Percentiles rank a stretch among this genome's conserved stretches.
Evolutionary conservation across 2,888 invertebrate genomes (phyloP).

Genomic region (Lamellibrachia columna): DNA sequence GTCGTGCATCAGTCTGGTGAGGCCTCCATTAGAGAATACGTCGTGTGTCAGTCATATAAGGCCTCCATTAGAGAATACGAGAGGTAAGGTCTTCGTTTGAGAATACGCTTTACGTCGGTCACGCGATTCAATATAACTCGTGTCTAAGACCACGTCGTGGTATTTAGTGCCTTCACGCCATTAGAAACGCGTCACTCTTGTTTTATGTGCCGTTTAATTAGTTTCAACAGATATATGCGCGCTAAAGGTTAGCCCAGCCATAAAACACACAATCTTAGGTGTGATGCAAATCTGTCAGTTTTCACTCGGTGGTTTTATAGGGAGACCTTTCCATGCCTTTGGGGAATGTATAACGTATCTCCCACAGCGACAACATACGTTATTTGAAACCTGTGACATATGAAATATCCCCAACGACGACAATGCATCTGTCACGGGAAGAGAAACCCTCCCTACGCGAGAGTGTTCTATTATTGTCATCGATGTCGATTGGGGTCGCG

Average conservation of each 20-base stretch:
- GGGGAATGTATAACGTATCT: background rate
- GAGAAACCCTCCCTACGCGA: background rate
- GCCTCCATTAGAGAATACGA: background rate
- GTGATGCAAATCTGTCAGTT: background rate
- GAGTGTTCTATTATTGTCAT: background rate
- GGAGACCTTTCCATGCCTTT: background rate
- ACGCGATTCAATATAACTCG: background rate
- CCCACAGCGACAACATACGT: background rate
- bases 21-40: background rate
- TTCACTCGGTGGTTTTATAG: background rate
- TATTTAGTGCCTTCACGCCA: background rate
- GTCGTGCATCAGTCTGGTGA: background rate
- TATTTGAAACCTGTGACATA: background rate
- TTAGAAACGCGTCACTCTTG: background rate
- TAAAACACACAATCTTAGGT: background rate
- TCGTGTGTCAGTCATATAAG: background rate
- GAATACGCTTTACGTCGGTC: background rate
- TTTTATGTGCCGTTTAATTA: conserved; percentile 1
- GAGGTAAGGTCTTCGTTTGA: background rate
- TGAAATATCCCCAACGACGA: too few relatives aligned
- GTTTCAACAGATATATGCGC: background rate
- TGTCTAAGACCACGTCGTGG: background rate
- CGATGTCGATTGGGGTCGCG: background rate
- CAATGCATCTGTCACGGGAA: background rate
- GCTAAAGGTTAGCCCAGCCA: background rate